These are phyloP conservation scores for Pseudotriccus pelzelni DNA, from an alignment of 2,797 vertebrate species.

Conservation along the genomic window DNA sequence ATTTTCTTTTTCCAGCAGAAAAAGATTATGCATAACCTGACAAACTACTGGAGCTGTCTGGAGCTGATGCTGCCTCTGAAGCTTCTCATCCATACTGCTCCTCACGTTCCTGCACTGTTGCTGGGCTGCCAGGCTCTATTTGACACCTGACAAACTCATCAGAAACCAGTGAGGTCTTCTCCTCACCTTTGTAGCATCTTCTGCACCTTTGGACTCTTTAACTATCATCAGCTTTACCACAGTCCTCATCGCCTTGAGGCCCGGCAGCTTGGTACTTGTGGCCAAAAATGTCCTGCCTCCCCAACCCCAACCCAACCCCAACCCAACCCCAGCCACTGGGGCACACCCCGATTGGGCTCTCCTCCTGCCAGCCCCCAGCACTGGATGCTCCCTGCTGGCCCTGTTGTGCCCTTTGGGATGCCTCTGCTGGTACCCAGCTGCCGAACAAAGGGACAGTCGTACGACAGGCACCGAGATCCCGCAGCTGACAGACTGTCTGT, in stretches of 20 bases:
- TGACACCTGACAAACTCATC: not conserved
- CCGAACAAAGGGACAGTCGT: not conserved
- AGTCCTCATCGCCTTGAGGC: not conserved
- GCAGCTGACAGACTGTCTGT: not conserved
- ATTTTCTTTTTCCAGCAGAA: not conserved
- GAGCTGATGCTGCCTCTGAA: not conserved
- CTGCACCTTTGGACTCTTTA: not conserved
- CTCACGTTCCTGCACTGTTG: not conserved
- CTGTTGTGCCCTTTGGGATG: not conserved
- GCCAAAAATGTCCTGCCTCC: not conserved
- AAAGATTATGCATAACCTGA: not conserved
- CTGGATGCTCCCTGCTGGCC: not conserved
- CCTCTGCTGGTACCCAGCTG: not conserved
- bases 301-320: not conserved
- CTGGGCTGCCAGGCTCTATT: not conserved
- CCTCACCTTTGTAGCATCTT: not conserved
- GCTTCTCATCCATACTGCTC: not conserved
- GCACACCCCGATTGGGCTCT: fast-evolving
- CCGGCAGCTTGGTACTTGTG: not conserved
- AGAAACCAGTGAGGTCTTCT: not conserved
- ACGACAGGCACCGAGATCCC: not conserved
- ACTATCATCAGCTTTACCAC: not conserved
- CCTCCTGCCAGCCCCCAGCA: not conserved
- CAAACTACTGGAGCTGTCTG: not conserved
- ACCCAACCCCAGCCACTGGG: not conserved